Evolutionary conservation across 2,888 invertebrate species (phyloP).

Genomic region (Elgonia sp.): DNA sequence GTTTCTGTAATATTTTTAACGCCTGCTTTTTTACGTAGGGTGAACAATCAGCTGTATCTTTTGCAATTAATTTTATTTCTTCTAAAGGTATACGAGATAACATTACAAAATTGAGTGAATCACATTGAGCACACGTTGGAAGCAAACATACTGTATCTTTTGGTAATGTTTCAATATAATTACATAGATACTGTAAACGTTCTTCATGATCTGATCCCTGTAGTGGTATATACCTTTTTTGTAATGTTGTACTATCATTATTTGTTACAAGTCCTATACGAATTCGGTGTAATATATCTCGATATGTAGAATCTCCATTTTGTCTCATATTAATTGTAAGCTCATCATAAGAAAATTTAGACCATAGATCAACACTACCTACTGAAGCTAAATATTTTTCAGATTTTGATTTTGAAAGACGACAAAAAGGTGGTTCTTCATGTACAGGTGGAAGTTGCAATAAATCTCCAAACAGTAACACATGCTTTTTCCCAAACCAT

Average conservation of each 20-base stretch:
- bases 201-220: neutral
- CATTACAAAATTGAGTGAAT: constrained; percentile 49
- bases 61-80: constrained; percentile 56
- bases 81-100: constrained; percentile 71
- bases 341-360: constrained; percentile 80
- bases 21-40: constrained; percentile 68
- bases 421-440: constrained; percentile 77
- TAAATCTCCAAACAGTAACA: constrained; percentile 82
- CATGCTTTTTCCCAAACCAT: no score
- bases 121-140: constrained; percentile 66
- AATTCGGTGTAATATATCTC: constrained; percentile 76
- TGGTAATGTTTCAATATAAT: constrained; percentile 7
- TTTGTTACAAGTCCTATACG: constrained; percentile 50
- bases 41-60: constrained; percentile 76
- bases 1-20: constrained; percentile 60
- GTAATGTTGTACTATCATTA: constrained; percentile 38
- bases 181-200: constrained; percentile 42
- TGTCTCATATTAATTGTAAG: constrained; percentile 81
- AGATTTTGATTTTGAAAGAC: constrained; percentile 74
- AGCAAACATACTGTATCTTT: constrained; percentile 80
- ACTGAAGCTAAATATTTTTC: constrained; percentile 78
- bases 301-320: constrained; percentile 75
- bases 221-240: constrained; percentile 31
- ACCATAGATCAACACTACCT: constrained; percentile 78
- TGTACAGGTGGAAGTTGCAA: constrained; percentile 82